phyloP scores from a whole-genome alignment of 2,888 invertebrate species.

The Subacronicta megacephala region DNA sequence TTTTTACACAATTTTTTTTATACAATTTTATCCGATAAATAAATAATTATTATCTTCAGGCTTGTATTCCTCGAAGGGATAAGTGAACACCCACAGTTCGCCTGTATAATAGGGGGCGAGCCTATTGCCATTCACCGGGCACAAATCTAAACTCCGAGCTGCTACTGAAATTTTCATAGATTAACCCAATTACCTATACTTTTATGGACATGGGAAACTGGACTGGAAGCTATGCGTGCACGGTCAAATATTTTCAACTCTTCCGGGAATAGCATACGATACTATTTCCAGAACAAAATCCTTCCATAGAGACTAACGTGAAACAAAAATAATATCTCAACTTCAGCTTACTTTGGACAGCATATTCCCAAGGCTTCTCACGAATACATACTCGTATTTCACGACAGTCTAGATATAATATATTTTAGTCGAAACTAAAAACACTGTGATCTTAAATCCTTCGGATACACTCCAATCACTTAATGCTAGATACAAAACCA shows the following conservation, averaged over 20 bases:
- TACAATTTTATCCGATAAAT: too few relatives aligned
- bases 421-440: conserved; percentile 6
- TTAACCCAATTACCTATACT: too few relatives aligned
- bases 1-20: too few relatives aligned
- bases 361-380: conserved; percentile 26
- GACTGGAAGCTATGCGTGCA: conserved; percentile 13
- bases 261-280: conserved; percentile 14
- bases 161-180: too few relatives aligned
- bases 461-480: conserved; percentile 45
- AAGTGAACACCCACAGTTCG: too few relatives aligned
- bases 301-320: conserved; percentile 21
- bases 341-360: conserved; percentile 2
- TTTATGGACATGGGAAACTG: too few relatives aligned
- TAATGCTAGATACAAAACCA: conserved; percentile 50
- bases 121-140: too few relatives aligned
- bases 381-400: background rate
- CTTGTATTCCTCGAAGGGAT: too few relatives aligned
- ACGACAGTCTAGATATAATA: conserved; percentile 1
- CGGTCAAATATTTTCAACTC: conserved; percentile 20
- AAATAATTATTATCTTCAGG: too few relatives aligned
- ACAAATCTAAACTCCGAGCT: too few relatives aligned
- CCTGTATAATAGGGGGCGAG: too few relatives aligned
- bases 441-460: background rate
- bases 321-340: conserved; percentile 18
- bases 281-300: conserved; percentile 21